Percentiles rank a stretch among this genome's conserved stretches.
phyloP scores from a whole-genome alignment of 2,888 invertebrate species.

The Penaeus monodon region DNA sequence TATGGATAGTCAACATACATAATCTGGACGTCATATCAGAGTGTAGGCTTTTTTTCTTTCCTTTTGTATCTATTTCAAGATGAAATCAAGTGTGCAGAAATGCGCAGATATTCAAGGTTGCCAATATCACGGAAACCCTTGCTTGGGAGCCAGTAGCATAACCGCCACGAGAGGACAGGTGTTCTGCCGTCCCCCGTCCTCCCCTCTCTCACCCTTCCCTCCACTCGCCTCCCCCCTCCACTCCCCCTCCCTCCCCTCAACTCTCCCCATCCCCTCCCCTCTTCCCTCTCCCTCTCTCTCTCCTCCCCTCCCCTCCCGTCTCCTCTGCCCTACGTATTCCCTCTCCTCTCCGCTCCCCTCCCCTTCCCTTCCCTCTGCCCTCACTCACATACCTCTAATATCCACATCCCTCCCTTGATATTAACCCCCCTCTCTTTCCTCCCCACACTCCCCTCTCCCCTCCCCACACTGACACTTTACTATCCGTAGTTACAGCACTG shows the following conservation, averaged over 20 bases:
- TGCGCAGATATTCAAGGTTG: no score
- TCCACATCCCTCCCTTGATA: not conserved
- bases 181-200: conserved; percentile 18
- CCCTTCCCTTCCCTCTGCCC: not conserved
- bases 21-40: no score
- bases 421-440: not conserved
- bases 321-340: not conserved
- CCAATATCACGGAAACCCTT: no score
- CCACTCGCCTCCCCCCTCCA: not conserved
- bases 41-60: no score
- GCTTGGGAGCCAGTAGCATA: no score
- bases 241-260: not conserved
- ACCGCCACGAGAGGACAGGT: no score
- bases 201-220: not conserved
- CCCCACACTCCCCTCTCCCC: not conserved
- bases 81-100: no score
- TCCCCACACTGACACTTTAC: not conserved
- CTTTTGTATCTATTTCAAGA: no score
- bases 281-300: not conserved
- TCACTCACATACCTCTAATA: not conserved
- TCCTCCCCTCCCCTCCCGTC: not conserved
- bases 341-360: not conserved
- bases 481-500: not conserved
- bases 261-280: not conserved
- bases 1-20: no score